Conservation (phyloP, 2,113 vertebrate species). For the Malaclemys terrapin region DNA sequence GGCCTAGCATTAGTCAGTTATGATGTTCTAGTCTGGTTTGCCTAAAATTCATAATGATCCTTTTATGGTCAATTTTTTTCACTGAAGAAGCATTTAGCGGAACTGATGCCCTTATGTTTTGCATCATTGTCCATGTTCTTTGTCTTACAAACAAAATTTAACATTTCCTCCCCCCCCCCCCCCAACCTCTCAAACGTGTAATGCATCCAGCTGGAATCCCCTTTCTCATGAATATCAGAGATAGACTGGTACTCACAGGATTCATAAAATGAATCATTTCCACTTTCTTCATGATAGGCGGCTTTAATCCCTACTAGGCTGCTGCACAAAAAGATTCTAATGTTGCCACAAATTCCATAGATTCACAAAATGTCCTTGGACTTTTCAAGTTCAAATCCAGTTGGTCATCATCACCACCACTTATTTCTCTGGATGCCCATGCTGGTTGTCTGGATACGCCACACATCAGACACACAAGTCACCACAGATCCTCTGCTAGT, state of each 20-base stretch:
- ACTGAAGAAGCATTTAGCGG: rapidly evolving
- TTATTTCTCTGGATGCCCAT: background rate
- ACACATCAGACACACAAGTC: rapidly evolving
- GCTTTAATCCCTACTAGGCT: background rate
- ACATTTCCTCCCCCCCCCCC: background rate
- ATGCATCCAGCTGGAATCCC: background rate
- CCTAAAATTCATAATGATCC: background rate
- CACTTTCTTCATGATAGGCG: background rate
- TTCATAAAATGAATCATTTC: background rate
- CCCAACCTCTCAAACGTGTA: background rate
- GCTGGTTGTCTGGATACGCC: background rate
- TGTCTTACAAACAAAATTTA: background rate
- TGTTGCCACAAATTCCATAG: background rate
- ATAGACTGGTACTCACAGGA: background rate
- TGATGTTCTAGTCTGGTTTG: background rate
- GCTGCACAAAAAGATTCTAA: background rate
- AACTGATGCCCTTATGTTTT: background rate
- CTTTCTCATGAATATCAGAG: background rate
- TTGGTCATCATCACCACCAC: background rate
- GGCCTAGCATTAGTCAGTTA: background rate
- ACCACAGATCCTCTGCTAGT: background rate
- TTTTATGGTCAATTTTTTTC: background rate
- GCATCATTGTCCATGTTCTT: background rate
- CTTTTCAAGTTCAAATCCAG: background rate
- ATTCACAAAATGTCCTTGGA: background rate